Conservation (phyloP, 1,140 invertebrate species). For the Samia ricini region DNA sequence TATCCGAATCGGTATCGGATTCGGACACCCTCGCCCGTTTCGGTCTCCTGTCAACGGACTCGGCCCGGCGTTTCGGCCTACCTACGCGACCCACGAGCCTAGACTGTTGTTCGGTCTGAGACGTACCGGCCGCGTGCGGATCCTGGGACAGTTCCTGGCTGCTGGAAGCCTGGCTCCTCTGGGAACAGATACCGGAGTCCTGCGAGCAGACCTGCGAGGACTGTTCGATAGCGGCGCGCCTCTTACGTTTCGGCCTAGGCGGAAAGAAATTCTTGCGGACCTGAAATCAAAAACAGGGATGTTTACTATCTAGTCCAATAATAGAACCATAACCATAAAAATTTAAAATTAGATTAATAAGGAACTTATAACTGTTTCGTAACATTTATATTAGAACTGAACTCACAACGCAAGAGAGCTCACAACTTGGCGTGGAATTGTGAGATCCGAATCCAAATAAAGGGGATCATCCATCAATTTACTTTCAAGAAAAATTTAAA, state of each 20-base stretch:
- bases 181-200: slow-evolving; percentile 30
- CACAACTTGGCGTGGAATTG: too few relatives aligned
- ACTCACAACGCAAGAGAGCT: too few relatives aligned
- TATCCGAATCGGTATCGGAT: slow-evolving; percentile 29
- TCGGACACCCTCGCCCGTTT: slow-evolving; percentile 35
- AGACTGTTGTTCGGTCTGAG: not conserved
- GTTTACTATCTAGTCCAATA: too few relatives aligned
- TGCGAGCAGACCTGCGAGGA: slow-evolving; percentile 12
- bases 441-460: too few relatives aligned
- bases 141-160: slow-evolving; percentile 35
- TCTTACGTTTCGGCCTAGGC: slow-evolving; percentile 78
- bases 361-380: too few relatives aligned
- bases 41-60: slow-evolving; percentile 33
- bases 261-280: slow-evolving; percentile 82
- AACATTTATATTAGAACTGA: too few relatives aligned
- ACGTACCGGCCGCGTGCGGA: slow-evolving; percentile 11
- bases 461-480: too few relatives aligned
- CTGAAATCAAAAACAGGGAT: slow-evolving; percentile 76
- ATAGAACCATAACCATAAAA: too few relatives aligned
- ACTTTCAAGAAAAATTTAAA: too few relatives aligned
- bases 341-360: too few relatives aligned
- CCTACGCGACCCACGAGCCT: not conserved
- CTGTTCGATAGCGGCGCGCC: slow-evolving; percentile 22
- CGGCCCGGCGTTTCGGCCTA: slow-evolving; percentile 38
- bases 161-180: slow-evolving; percentile 19